phyloP scores from a whole-genome alignment of 2,113 vertebrate genomes.

The Passer domesticus region DNA sequence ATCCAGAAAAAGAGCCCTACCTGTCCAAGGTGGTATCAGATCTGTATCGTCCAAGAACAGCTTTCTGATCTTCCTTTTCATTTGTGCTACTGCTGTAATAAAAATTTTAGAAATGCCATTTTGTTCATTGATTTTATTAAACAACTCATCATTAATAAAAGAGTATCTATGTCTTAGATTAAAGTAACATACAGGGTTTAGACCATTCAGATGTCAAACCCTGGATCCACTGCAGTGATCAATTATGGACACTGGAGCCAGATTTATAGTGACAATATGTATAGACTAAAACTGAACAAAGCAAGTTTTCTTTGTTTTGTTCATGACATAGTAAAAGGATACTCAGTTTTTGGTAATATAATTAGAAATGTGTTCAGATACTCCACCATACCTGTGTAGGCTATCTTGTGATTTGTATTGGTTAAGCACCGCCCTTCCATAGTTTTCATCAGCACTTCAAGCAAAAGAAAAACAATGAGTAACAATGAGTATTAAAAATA shows the following conservation, averaged over 20 bases:
- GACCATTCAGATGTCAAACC: neutral
- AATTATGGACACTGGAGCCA: neutral
- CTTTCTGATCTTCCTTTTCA: slow-evolving; percentile 66
- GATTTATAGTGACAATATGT: neutral
- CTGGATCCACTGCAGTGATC: neutral
- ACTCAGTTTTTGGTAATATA: neutral
- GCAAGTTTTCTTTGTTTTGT: neutral
- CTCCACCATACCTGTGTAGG: slow-evolving; percentile 72
- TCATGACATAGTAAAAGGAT: neutral
- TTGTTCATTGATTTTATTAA: neutral
- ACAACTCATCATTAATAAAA: neutral
- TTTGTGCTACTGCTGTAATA: slow-evolving; percentile 37
- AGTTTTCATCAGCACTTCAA: slow-evolving; percentile 87
- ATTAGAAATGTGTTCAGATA: neutral
- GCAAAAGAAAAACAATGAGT: neutral
- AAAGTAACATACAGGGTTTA: neutral
- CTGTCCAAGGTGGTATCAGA: slow-evolving; percentile 78
- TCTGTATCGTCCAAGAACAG: slow-evolving; percentile 68
- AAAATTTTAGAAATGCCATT: neutral
- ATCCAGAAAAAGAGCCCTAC: slow-evolving; percentile 46
- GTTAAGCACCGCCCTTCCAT: slow-evolving; percentile 74
- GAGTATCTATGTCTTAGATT: neutral
- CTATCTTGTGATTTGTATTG: slow-evolving; percentile 77
- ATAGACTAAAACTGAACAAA: neutral
- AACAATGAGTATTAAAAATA: neutral